Evolutionary conservation across 2,888 invertebrate genomes (phyloP), one percentile per base, ranked within the genome.

Genomic region (Leptinotarsa juncta): DNA sequence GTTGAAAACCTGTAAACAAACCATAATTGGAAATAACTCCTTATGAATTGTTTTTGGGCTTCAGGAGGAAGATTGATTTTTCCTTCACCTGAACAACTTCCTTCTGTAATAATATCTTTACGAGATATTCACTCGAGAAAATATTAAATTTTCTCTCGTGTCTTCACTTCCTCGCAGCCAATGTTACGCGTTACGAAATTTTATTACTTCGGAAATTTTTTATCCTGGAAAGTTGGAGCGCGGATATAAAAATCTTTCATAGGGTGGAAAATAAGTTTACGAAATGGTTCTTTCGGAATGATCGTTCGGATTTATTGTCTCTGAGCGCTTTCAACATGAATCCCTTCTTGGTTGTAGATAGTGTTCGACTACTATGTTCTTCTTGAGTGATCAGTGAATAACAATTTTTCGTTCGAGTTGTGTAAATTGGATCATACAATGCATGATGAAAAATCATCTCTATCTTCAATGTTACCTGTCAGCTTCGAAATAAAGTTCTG

Each of bases 61-160:
- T 32, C 55, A n/a, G 53, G 68, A 55, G 10, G 18, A 23, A 68
- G 26, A 55, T 68, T 68, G 68, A 71, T 71, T 65, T 53, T 65
- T 18, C 62, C 65, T 65, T 50, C 51, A 71, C 71, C 65, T 65
- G 71, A 71, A 71, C 32, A 71, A 65, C 53, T 65, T 65, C 51
- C 55, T 55, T 68, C 23, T 42, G 55, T 68, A 18, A 32, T 55
- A 68, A 26, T 55, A 55, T 68, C 53, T 68, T 55, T 18, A 53
- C 53, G 32, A 55, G 69, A 74, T 71, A 62, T 71, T 74, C 74
- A 65, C 50, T 62, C 68, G 15, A 60, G 66, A 72, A 76, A 74
- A 74, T 76, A 76, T 76, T 76, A 71, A 76, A 76, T 71, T 76
- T 74, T 71, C 71, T 69, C 53, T 65, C 68, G 60, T 65, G 67